Evolutionary conservation across 1,140 invertebrate species (phyloP).

Genomic region (Macrosteles quadrilineatus): DNA sequence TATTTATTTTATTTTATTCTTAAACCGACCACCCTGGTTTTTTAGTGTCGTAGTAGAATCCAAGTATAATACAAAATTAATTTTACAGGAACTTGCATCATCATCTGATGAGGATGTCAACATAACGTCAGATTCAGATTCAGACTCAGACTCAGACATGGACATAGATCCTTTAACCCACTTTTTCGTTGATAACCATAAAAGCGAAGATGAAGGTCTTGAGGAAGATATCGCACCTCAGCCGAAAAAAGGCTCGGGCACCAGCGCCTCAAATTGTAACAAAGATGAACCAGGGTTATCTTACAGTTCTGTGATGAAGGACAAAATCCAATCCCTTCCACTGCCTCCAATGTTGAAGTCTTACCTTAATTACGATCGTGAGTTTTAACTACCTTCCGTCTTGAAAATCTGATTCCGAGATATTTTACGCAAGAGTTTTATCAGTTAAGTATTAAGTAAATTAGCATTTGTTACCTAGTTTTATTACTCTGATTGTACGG

Average conservation of each 20-base stretch:
- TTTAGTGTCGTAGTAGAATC: no score
- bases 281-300: constrained; percentile 40
- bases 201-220: constrained; percentile 5
- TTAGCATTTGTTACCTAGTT: not conserved
- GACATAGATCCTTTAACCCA: no score
- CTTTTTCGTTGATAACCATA: constrained; percentile 35
- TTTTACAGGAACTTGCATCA: not conserved
- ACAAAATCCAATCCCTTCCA: constrained; percentile 57
- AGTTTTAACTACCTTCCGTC: constrained; percentile 43
- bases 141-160: no score
- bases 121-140: not conserved
- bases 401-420: not conserved
- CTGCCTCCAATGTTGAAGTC: constrained; percentile 57
- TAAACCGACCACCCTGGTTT: no score
- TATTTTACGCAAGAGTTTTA: not conserved
- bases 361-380: constrained; percentile 58
- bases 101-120: constrained; percentile 38
- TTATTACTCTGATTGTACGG: not conserved
- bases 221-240: not conserved
- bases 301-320: constrained; percentile 50
- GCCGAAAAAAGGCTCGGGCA: constrained; percentile 9
- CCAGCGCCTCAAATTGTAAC: not conserved
- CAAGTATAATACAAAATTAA: no score
- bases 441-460: not conserved
- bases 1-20: no score